phyloP scores from a whole-genome alignment of 1,140 invertebrate species.

The Pemphigus obesinymphae region DNA sequence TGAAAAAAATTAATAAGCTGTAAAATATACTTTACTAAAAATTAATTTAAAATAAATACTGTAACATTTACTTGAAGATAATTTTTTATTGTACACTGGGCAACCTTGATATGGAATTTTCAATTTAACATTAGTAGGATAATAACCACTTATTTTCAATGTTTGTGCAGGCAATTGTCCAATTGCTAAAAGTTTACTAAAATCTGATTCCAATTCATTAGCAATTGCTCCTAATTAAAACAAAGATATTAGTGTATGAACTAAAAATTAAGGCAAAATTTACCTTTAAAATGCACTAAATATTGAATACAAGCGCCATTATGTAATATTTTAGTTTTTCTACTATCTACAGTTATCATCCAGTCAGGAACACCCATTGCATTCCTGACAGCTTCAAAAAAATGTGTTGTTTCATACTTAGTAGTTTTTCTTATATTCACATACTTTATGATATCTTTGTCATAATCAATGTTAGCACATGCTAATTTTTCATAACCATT shows the following conservation, averaged over 20 bases:
- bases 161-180: conserved; percentile 68
- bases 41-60: not conserved
- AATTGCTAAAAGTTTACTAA: conserved; percentile 66
- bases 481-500: conserved; percentile 70
- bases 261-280: not conserved
- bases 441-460: conserved; percentile 86
- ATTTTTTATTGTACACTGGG: conserved; percentile 29
- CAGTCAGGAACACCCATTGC: conserved; percentile 83
- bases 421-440: conserved; percentile 80
- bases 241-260: conserved; percentile 13
- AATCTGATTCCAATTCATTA: conserved; percentile 70
- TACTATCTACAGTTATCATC: conserved; percentile 79
- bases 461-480: conserved; percentile 86
- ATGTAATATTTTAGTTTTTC: conserved; percentile 72
- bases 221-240: conserved; percentile 63
- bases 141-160: conserved; percentile 72
- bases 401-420: conserved; percentile 79
- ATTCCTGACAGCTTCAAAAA: conserved; percentile 73
- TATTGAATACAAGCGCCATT: conserved; percentile 80
- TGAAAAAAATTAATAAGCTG: not conserved
- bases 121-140: conserved; percentile 48
- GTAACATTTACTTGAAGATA: conserved; percentile 7
- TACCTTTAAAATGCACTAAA: conserved; percentile 78
- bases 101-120: conserved; percentile 41
- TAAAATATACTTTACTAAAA: not conserved